These are phyloP conservation scores for Eupelmus urozonus DNA, from an alignment of 2,888 invertebrate species.

Conservation along the genomic window DNA sequence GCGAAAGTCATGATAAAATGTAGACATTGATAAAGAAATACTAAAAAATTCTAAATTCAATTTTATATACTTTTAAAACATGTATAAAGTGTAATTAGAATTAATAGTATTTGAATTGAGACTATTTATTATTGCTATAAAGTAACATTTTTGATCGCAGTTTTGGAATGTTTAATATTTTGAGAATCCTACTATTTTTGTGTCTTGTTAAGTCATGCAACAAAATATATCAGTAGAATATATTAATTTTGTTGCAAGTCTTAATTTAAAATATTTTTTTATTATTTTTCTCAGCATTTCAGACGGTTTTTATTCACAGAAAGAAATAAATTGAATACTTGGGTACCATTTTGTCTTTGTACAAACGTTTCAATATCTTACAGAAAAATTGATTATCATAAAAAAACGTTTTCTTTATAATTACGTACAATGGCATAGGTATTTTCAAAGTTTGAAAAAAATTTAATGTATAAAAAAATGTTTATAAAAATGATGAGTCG, in stretches of 20 bases:
- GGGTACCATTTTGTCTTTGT: constrained; percentile 48
- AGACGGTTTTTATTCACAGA: constrained; percentile 20
- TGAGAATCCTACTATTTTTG: constrained; percentile 22
- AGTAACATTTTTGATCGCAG: constrained; percentile 37
- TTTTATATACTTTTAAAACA: constrained; percentile 30
- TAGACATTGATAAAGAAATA: constrained; percentile 41
- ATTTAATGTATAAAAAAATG: constrained; percentile 29
- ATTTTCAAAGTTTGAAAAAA: constrained; percentile 10
- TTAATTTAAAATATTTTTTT: not conserved
- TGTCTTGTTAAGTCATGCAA: constrained; percentile 18
- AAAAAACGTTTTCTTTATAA: constrained; percentile 26
- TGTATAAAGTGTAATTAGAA: constrained; percentile 43
- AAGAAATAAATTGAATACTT: constrained; percentile 38
- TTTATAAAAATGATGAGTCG: constrained; percentile 26
- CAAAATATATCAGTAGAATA: constrained; percentile 8
- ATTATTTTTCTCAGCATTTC: constrained; percentile 29
- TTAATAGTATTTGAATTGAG: constrained; percentile 24
- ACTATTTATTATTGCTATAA: constrained; percentile 43
- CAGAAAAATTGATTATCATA: constrained; percentile 32
- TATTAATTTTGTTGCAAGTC: constrained; percentile 19
- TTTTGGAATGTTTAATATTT: constrained; percentile 51
- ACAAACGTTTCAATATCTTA: constrained; percentile 52
- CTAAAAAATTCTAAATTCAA: constrained; percentile 47
- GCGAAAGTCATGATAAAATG: constrained; percentile 25
- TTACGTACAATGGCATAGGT: too few species aligned